A percentile compares a stretch with the other conserved stretches of the same genome.
These are phyloP conservation scores for Polydrusus pterygomalis DNA, from an alignment of 2,888 invertebrate genomes.

Conservation along the genomic window DNA sequence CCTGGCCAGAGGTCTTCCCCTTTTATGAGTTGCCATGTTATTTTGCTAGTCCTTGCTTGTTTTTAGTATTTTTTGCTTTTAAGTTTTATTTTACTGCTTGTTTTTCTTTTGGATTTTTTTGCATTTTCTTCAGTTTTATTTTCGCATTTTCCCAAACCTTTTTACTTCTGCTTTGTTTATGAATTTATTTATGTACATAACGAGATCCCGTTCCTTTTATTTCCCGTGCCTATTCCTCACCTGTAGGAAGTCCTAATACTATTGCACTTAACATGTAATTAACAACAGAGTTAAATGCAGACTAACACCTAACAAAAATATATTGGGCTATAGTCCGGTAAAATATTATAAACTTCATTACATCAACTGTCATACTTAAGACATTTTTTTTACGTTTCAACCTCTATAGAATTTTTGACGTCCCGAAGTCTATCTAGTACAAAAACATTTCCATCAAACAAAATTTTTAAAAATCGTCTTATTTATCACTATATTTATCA, in stretches of 20 bases:
- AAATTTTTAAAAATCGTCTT: too few relatives aligned
- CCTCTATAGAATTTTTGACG: too few relatives aligned
- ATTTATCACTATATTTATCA: too few relatives aligned
- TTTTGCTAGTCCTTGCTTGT: neutral
- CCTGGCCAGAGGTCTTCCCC: too few relatives aligned
- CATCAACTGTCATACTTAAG: too few relatives aligned
- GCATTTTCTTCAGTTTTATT: neutral
- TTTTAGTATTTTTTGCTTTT: neutral
- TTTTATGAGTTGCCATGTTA: neutral
- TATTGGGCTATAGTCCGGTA: too few relatives aligned
- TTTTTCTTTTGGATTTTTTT: neutral
- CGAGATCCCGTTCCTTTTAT: neutral
- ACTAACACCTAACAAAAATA: neutral
- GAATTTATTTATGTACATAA: slow-evolving; percentile 1
- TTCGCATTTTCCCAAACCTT: neutral
- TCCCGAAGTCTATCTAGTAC: too few relatives aligned
- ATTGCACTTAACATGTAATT: too few relatives aligned
- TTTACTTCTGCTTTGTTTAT: neutral
- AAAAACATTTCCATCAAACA: too few relatives aligned
- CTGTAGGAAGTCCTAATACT: neutral
- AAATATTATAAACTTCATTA: too few relatives aligned
- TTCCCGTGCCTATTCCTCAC: neutral
- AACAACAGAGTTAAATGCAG: neutral
- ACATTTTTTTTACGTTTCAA: too few relatives aligned
- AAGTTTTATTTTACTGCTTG: neutral